Evolutionary conservation across 2,888 invertebrate genomes (phyloP), one percentile per base, ranked within the genome.

Genomic region (Erynnis tages): DNA sequence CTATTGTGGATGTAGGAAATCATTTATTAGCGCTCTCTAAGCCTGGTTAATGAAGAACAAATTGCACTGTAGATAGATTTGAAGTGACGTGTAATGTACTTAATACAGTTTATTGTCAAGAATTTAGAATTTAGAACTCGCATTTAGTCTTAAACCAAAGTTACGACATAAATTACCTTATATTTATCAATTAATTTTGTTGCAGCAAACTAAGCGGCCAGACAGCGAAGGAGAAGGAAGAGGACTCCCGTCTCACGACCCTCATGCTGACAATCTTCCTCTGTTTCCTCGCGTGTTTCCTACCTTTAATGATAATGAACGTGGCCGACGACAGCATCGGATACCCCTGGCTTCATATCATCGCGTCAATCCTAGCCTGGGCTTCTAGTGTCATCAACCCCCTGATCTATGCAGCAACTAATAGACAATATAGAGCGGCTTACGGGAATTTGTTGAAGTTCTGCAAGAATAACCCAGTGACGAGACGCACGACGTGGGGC

Each of bases 351-450:
- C 79, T 96, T 0, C 96, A 97, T 73, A 93, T 97, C 56, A 88
- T 96, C 49, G 95, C 96, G 0, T 96, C 96, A 0, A 93, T 97
- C 45, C 88, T 96, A 58, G 96, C 97, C 0, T 97, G 97, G 96
- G 95, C 96, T 0, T 96, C 97, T 0, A 94, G 96, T 54, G 96
- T 97, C 44, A 91, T 97, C 61, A 97, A 97, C 82, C 97, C 97
- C 0, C 91, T 97, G 57, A 96, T 97, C 60, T 97, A 97, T 82
- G 97, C 97, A 2, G 95, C 94, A 4, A 96, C 96, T 62, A 97
- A 97, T 77, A 91, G 95, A 58, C 95, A 96, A 67, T 97, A 97
- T 72, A 70, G 91, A 55, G 90, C 91, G 1, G 92, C 92, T 0
- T 92, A 92, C 66, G 88, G 84, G 2, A 91, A 91, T 63, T 71